These are phyloP conservation scores for Hoplias malabaricus DNA, from an alignment of 2,113 vertebrate species.

Conservation along the genomic window DNA sequence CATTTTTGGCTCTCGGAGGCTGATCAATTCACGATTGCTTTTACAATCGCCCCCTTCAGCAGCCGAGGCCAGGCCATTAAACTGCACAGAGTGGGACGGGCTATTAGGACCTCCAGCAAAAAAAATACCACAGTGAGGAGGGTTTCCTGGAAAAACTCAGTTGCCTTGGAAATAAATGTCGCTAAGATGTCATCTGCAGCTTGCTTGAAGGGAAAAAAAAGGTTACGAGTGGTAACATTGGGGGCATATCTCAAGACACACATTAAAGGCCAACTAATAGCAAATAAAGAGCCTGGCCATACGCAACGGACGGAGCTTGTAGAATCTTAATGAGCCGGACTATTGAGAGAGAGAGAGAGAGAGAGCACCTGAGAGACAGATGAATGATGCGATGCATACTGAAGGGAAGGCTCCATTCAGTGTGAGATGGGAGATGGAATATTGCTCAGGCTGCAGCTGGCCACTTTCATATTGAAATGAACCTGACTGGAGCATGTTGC, in stretches of 20 bases:
- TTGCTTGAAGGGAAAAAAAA: background rate
- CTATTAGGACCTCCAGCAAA: constrained; percentile 15
- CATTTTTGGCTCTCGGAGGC: background rate
- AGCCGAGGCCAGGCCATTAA: constrained; percentile 13
- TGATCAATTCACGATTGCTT: constrained; percentile 20
- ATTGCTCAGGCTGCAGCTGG: constrained; percentile 36
- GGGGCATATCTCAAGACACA: constrained; percentile 3
- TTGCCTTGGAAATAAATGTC: constrained; percentile 39
- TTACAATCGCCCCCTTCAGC: constrained; percentile 6
- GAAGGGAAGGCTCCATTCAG: constrained; percentile 32
- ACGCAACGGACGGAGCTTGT: background rate
- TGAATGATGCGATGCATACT: constrained; percentile 23
- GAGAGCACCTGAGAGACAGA: constrained; percentile 21
- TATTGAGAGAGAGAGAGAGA: constrained; percentile 20
- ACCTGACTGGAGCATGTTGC: constrained; percentile 12
- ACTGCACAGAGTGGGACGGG: background rate
- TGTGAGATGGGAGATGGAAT: constrained; percentile 23
- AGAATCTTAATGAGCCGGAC: constrained; percentile 39
- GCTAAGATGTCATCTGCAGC: background rate
- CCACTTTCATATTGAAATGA: constrained; percentile 56
- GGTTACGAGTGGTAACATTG: background rate
- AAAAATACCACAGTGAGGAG: constrained; percentile 8
- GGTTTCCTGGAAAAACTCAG: constrained; percentile 35
- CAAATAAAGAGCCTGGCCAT: constrained; percentile 2
- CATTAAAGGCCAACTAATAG: background rate